Percentiles rank a stretch among this genome's conserved stretches.
phyloP scores from a whole-genome alignment of 2,113 vertebrate genomes.

The Mirounga angustirostris region DNA sequence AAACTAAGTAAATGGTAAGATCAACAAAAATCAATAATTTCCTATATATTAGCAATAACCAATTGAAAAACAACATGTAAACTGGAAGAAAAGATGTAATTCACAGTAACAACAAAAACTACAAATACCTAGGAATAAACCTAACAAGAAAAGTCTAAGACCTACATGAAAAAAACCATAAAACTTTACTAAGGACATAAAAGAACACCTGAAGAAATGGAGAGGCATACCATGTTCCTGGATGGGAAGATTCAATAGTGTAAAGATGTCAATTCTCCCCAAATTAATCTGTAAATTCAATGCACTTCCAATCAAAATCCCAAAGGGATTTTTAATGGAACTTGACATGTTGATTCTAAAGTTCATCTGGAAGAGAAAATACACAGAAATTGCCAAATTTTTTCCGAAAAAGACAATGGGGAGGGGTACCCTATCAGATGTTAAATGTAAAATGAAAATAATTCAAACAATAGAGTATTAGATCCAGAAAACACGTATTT shows the following conservation, averaged over 20 bases:
- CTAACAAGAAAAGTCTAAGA: conserved; percentile 67
- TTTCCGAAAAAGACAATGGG: conserved; percentile 72
- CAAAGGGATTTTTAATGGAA: conserved; percentile 84
- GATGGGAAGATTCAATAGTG: conserved; percentile 80
- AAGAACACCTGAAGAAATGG: conserved; percentile 80
- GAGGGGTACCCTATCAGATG: conserved; percentile 56
- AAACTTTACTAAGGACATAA: conserved; percentile 72
- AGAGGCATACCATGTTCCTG: conserved; percentile 81
- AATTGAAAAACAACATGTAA: conserved; percentile 60
- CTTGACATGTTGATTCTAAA: conserved; percentile 82
- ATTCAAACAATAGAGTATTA: conserved; percentile 62
- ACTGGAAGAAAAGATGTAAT: conserved; percentile 49
- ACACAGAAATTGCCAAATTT: conserved; percentile 77
- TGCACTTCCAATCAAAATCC: conserved; percentile 84
- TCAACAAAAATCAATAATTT: conserved; percentile 31
- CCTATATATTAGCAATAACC: conserved; percentile 15
- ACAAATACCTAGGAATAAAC: conserved; percentile 46
- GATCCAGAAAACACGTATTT: conserved; percentile 61
- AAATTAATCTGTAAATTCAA: conserved; percentile 84
- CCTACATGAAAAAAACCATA: conserved; percentile 48
- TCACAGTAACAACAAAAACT: conserved; percentile 52
- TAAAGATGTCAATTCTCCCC: conserved; percentile 82
- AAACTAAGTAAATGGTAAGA: conserved; percentile 60
- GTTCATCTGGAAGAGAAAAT: conserved; percentile 84
- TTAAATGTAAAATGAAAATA: conserved; percentile 68